Evolutionary conservation across 2,113 vertebrate genomes (phyloP), one percentile per base, ranked within the genome.

Genomic region (Gobiocypris rarus): DNA sequence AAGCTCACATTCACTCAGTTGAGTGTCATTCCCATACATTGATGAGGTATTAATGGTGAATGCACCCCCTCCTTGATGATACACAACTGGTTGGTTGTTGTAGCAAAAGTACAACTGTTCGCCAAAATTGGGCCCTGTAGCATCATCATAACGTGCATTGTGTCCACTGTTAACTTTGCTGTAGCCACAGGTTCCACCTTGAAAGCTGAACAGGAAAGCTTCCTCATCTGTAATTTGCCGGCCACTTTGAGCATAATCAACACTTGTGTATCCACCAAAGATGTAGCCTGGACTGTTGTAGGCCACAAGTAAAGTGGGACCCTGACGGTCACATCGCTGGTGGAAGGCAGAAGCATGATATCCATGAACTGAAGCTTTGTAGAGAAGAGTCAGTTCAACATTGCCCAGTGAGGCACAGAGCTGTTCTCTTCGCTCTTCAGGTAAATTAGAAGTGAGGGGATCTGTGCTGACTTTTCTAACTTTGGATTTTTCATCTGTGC

Each of bases 211-310:
- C 45, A 94, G 85, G 81, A 94, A 94, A 0, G 92, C 91, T 63
- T 86, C 26, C 3, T 88, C 76, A 85, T 94, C 92, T 0, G 5
- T 0, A 11, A 86, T 50, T 0, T 84, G 50, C 15, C 54, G 19
- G 1, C 58, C 85, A 28, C 88, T 84, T 82, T 88, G 92, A 85
- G 63, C 4, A 71, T 87, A 85, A 54, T 89, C 79, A n/a, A 77
- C 83, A 52, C 76, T 86, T 45, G 89, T 92, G 83, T 89, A 92
- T 4, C 87, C 93, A 82, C 93, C 93, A 81, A 92, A 94, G 73
- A 94, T 83, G 65, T 58, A 88, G 2, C 93, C 91, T 0, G 90
- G 84, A 9, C 61, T 1, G 54, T 93, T 94, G 45, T 92, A 94
- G 11, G 90, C 92, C 75, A 93, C 92, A 15, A 90, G 89, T 63